Base-by-base conservation (phyloP, 2,113 vertebrate genomes). In the Rhabdomys dilectus region DNA sequence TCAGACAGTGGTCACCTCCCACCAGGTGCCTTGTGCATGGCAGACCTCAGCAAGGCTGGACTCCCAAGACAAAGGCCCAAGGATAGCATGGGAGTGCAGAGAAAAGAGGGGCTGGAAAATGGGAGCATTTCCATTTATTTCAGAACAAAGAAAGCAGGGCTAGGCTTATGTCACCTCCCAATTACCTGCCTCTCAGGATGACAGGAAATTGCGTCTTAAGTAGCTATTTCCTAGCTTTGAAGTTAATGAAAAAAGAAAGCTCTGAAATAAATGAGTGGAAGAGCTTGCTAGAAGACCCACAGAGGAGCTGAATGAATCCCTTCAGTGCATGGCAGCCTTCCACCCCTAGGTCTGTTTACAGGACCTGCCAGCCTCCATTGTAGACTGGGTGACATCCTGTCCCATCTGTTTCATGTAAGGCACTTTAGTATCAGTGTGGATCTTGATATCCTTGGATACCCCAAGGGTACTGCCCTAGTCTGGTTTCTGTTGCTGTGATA, bases 211-310 rank as follows among this genome's bases (percentile, higher is more conserved):
- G 66, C n/a, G 2, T 51, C 60, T 53, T 87, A 84, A 91, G 21
- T 45, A 87, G 87, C 60, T 51, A 64, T 64, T 89, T 93, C 78
- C 87, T 86, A 85, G 89, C 96, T 96, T 96, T 97, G 91, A 97
- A 94, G 89, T 86, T 62, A 53, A 94, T 39, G 76, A 2, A 10
- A 58, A 42, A 56, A 56, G 2, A 78, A 73, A 85, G 72, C 85
- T 66, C 64, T 82, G 84, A 78, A 66, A 42, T 86, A 16, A 7
- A 16, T 29, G 91, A 56, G 42, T 31, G 39, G 56, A n/a, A 64
- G 60, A 72, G 39, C 42, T 91, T 66, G 26, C 21, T 26, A 75
- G 66, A 73, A 48, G 39, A 82, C 24, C 24, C 29, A 80, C 5
- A 9, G 29, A 58, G 22, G 51, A 34, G 53, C 42, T 45, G 4